Conservation (phyloP, 2,113 vertebrate genomes). For the Chascanopsetta lugubris region DNA sequence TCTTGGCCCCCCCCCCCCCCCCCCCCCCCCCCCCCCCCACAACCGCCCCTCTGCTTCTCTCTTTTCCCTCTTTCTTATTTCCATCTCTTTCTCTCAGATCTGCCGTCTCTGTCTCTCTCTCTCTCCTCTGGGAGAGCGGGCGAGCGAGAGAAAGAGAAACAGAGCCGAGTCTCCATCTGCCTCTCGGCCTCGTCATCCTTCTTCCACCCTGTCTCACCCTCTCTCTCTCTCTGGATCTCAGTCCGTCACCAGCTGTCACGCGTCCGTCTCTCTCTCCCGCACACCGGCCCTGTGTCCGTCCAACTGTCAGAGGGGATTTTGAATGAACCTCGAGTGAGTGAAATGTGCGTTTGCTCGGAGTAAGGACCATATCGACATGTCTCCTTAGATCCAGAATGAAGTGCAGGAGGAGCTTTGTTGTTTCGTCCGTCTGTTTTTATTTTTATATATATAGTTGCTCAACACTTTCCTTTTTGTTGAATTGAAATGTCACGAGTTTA, state of each 20-base stretch:
- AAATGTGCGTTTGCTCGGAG: constrained; percentile 8
- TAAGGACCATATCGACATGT: background rate
- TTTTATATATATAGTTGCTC: too few species aligned
- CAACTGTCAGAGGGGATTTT: constrained; percentile 52
- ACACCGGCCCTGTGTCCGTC: constrained; percentile 36
- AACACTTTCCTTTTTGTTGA: too few species aligned
- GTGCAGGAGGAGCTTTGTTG: background rate
- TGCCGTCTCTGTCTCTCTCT: constrained; percentile 58
- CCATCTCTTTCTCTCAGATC: constrained; percentile 47
- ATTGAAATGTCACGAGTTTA: too few species aligned
- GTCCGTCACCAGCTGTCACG: constrained; percentile 76
- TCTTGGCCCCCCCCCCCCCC: too few species aligned
- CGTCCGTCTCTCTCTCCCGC: constrained; percentile 41
- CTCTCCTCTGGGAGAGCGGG: constrained; percentile 57
- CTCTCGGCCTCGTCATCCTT: constrained; percentile 54
- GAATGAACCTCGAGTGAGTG: constrained; percentile 36
- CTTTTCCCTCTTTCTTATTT: constrained; percentile 25
- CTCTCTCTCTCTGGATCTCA: constrained; percentile 42
- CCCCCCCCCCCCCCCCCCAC: too few species aligned
- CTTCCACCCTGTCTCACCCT: constrained; percentile 31
- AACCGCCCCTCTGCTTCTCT: constrained; percentile 10
- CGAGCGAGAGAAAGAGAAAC: constrained; percentile 20
- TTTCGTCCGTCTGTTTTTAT: too few species aligned
- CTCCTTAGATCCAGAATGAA: background rate
- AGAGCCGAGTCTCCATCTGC: constrained; percentile 71